These are phyloP conservation scores for Montipora capricornis DNA, from an alignment of 64 coral and sea anemone genomes.

Conservation along the genomic window DNA sequence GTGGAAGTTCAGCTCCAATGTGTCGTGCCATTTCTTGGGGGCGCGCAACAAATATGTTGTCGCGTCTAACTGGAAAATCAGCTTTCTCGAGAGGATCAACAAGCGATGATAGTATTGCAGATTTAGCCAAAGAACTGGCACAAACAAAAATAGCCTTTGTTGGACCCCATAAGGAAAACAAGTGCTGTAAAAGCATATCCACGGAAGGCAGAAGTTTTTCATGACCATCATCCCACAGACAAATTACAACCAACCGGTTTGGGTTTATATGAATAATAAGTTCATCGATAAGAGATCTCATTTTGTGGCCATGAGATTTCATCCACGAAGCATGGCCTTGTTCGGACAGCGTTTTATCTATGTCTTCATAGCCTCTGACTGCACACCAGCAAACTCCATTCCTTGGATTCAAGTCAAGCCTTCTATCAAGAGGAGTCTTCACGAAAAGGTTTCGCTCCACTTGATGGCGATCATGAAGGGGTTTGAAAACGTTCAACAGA, in stretches of 20 bases:
- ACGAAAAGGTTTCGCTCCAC: constrained; percentile 76
- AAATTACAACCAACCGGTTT: constrained; percentile 71
- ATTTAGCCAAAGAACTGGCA: constrained; percentile 26
- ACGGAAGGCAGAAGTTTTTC: constrained; percentile 59
- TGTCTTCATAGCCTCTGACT: constrained; percentile 74
- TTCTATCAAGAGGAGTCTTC: constrained; percentile 72
- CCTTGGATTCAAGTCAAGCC: constrained; percentile 69
- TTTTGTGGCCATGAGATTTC: constrained; percentile 55
- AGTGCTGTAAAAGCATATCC: constrained; percentile 36
- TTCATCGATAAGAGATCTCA: constrained; percentile 43
- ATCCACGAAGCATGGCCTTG: constrained; percentile 72
- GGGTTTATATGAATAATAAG: constrained; percentile 66
- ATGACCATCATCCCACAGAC: constrained; percentile 76
- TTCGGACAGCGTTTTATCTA: constrained; percentile 58
- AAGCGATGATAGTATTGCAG: not conserved
- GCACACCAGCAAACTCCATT: constrained; percentile 85
- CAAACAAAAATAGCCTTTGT: constrained; percentile 75
- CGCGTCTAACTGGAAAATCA: constrained; percentile 49
- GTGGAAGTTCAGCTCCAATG: constrained; percentile 53
- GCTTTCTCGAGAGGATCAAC: constrained; percentile 57
- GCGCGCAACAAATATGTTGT: constrained; percentile 64
- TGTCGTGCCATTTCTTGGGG: constrained; percentile 69
- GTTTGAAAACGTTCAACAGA: constrained; percentile 60
- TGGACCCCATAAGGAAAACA: constrained; percentile 68
- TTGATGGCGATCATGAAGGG: constrained; percentile 69